Percentiles rank a stretch among this genome's conserved stretches.
These are phyloP conservation scores for Scolopax bukidnonensis DNA, from an alignment of 2,797 vertebrate species.

Conservation along the genomic window DNA sequence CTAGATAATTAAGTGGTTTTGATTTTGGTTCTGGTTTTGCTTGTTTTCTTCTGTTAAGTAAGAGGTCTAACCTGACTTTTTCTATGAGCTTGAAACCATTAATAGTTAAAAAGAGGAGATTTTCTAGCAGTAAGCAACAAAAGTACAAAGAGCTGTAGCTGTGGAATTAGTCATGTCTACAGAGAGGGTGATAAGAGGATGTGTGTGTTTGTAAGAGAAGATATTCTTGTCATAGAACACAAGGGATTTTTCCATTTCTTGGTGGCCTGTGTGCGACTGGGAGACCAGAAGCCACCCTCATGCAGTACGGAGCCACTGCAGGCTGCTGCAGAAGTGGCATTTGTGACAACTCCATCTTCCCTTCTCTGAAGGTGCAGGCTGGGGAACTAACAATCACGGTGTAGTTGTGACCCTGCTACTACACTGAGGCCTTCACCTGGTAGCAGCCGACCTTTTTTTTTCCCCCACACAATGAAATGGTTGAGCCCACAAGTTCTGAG, in stretches of 20 bases:
- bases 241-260: background rate
- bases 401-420: background rate
- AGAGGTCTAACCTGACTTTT: background rate
- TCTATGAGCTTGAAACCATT: background rate
- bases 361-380: background rate
- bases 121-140: background rate
- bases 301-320: background rate
- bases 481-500: background rate
- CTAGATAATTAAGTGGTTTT: background rate
- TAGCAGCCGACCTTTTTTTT: background rate
- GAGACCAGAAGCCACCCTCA: background rate
- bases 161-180: background rate
- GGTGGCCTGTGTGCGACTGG: fast-evolving
- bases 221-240: background rate
- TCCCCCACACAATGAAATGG: background rate
- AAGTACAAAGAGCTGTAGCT: background rate
- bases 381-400: background rate
- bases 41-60: background rate
- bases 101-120: background rate
- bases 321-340: background rate
- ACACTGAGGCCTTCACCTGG: background rate
- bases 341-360: background rate
- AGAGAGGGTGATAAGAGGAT: background rate
- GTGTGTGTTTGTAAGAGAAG: background rate
- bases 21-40: background rate